These are phyloP conservation scores for Zaprionus tsacasi DNA, from an alignment of 1,140 invertebrate species.

Conservation along the genomic window DNA sequence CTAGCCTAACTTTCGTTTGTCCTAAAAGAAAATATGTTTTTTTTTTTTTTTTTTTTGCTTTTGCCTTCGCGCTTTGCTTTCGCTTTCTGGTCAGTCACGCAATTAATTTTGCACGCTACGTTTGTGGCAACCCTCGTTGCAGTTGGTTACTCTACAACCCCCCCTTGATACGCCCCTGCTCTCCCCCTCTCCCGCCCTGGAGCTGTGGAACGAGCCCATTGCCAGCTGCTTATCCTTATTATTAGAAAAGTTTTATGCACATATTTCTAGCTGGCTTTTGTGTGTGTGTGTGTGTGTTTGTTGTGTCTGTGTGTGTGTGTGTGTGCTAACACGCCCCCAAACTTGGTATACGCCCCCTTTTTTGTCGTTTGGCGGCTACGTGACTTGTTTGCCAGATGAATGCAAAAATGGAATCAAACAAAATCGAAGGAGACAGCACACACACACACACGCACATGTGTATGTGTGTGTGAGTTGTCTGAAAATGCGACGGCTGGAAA, in stretches of 20 bases:
- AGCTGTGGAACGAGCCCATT: constrained; percentile 35
- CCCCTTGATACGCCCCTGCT: background rate
- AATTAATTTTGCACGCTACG: constrained; percentile 59
- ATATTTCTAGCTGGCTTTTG: constrained; percentile 42
- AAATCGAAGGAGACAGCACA: constrained; percentile 21
- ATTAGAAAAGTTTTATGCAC: constrained; percentile 64
- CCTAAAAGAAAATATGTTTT: constrained; percentile 3
- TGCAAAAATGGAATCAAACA: constrained; percentile 52
- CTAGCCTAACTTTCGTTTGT: background rate
- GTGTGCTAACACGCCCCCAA: constrained; percentile 21
- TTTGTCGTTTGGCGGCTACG: constrained; percentile 37
- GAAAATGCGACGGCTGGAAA: constrained; percentile 43
- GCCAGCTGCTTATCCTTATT: constrained; percentile 57
- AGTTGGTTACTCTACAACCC: constrained; percentile 8
- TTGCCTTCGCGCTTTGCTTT: constrained; percentile 21
- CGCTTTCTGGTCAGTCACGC: constrained; percentile 52
- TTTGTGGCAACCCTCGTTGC: constrained; percentile 29
- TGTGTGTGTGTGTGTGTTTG: background rate
- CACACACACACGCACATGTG: constrained; percentile 23
- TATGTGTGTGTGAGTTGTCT: background rate
- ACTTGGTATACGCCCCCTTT: constrained; percentile 15
- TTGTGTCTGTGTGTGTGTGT: constrained; percentile 5
- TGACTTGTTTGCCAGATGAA: constrained; percentile 54
- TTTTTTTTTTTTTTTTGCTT: constrained; percentile 24
- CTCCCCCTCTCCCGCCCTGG: background rate